Evolutionary conservation across 2,888 invertebrate species (phyloP).

Genomic region (Tenthredo amoena): DNA sequence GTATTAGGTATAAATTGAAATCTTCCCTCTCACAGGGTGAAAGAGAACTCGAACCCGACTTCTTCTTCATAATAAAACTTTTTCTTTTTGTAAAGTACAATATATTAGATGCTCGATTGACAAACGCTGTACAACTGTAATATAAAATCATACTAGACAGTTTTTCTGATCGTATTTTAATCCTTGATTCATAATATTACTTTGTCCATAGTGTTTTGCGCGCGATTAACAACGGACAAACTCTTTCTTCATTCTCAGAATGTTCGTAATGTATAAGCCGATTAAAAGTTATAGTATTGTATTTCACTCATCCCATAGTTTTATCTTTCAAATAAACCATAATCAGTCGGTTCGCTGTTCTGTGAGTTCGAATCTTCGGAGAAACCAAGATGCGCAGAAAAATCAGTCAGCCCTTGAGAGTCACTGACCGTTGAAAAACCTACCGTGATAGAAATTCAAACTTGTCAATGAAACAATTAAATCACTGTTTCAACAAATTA

Average conservation of each 20-base stretch:
- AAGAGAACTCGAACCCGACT: not conserved
- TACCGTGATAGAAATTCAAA: slow-evolving; percentile 73
- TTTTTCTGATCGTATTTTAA: not conserved
- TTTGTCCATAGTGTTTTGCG: not conserved
- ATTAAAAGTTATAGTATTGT: not conserved
- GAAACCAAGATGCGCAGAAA: slow-evolving; percentile 91
- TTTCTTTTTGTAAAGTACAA: slow-evolving; percentile 20
- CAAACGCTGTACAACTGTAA: slow-evolving; percentile 24
- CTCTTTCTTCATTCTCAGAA: slow-evolving; percentile 13
- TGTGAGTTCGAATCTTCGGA: slow-evolving; percentile 95
- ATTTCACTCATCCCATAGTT: not conserved
- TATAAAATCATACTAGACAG: not conserved
- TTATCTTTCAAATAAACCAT: slow-evolving; percentile 68
- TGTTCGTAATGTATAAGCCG: not conserved
- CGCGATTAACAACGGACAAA: slow-evolving; percentile 16
- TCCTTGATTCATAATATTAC: slow-evolving; percentile 19
- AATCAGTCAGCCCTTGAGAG: slow-evolving; percentile 93
- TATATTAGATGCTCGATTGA: slow-evolving; percentile 6
- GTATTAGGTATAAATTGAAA: not conserved
- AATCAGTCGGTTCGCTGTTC: slow-evolving; percentile 90
- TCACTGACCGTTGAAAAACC: slow-evolving; percentile 95
- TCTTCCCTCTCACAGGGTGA: not conserved
- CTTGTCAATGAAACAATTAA: slow-evolving; percentile 27
- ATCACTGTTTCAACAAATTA: slow-evolving; percentile 55
- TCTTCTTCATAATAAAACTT: not conserved